phyloP scores from a whole-genome alignment of 2,888 invertebrate genomes.

The Amaurobius ferox region DNA sequence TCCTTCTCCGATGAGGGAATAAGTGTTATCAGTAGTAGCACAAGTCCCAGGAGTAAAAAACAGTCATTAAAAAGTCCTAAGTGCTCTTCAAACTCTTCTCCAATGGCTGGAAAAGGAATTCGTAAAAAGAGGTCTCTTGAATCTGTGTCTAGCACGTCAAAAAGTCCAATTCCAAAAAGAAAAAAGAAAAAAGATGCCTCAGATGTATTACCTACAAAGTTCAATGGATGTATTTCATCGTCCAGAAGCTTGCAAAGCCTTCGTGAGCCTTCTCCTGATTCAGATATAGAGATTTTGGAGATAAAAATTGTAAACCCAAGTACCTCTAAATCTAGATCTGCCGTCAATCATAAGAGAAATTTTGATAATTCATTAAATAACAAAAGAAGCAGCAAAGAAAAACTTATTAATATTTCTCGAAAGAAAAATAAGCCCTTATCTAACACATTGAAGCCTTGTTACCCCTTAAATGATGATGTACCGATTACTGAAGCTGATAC shows the following conservation, averaged over 20 bases:
- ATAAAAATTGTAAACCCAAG: background rate
- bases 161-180: background rate
- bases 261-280: background rate
- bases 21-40: background rate
- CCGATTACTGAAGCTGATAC: conserved; percentile 52
- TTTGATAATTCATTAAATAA: background rate
- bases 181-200: background rate
- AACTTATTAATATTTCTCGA: background rate
- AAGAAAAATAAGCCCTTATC: conserved; percentile 8
- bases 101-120: background rate
- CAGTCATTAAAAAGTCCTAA: background rate
- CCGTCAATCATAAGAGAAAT: too few relatives aligned
- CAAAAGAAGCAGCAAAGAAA: background rate
- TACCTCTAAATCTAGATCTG: background rate
- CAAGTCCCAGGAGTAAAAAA: background rate
- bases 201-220: background rate
- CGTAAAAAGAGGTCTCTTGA: background rate
- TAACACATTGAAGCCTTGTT: conserved; percentile 22
- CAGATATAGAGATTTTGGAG: conserved; percentile 12
- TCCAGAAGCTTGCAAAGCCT: too few relatives aligned
- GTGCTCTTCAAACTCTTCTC: background rate
- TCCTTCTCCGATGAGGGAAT: background rate
- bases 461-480: conserved; percentile 8
- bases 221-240: background rate
- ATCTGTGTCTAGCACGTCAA: background rate